Percentiles rank a stretch among this genome's conserved stretches.
Evolutionary conservation across 37 sponge, comb jelly and placozoan species (phyloP).

Genomic region (Diacarnus erythraeanus): DNA sequence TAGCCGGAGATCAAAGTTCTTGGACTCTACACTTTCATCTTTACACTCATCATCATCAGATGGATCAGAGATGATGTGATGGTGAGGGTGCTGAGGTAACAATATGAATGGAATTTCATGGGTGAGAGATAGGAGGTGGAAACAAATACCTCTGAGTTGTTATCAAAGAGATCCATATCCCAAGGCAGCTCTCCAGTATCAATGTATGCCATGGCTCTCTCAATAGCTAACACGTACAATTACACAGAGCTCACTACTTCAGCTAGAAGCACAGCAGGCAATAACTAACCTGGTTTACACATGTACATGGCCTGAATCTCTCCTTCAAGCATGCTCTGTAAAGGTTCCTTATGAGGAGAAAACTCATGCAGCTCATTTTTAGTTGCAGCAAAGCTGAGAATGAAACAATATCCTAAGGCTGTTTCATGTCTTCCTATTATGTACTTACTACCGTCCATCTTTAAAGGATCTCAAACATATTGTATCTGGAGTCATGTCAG

Average conservation of each 20-base stretch:
- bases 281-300: conserved; percentile 55
- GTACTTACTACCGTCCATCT: conserved; percentile 91
- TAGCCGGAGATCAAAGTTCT: conserved; percentile 47
- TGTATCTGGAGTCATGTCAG: conserved; percentile 48
- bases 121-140: too few species aligned
- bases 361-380: conserved; percentile 67
- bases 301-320: conserved; percentile 68
- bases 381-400: conserved; percentile 58
- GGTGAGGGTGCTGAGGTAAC: too few species aligned
- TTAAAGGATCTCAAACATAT: conserved; percentile 85
- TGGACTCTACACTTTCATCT: conserved; percentile 24
- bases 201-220: conserved; percentile 79
- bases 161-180: conserved; percentile 76
- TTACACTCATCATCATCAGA: conserved; percentile 30
- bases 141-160: not conserved
- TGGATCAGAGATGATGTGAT: conserved; percentile 2
- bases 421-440: not conserved
- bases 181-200: conserved; percentile 86
- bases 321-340: conserved; percentile 68
- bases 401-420: not conserved
- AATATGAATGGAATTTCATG: too few species aligned
- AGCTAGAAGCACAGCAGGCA: not conserved
- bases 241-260: not conserved
- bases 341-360: conserved; percentile 64
- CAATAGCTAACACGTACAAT: conserved; percentile 54